phyloP scores from a whole-genome alignment of 2,797 vertebrate species.

The Rallus crepitans region DNA sequence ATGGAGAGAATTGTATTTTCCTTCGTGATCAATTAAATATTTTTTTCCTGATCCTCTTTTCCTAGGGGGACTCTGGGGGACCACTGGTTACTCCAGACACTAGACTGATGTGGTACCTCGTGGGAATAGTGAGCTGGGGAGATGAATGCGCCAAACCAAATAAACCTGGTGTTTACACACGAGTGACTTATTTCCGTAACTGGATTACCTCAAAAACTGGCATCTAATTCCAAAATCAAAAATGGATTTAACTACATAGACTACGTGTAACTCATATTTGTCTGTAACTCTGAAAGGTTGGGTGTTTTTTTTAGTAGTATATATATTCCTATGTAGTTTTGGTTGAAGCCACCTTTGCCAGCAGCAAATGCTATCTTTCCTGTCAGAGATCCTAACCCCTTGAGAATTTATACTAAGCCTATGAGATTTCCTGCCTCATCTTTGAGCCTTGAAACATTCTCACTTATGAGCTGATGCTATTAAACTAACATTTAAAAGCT shows the following conservation, averaged over 20 bases:
- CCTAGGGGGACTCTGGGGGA: conserved; percentile 82
- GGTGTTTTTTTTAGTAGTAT: conserved; percentile 1
- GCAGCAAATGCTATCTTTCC: background rate
- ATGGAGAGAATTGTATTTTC: background rate
- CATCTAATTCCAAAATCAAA: conserved; percentile 62
- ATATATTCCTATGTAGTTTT: conserved; percentile 6
- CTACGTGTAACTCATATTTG: background rate
- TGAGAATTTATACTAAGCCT: background rate
- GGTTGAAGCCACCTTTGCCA: background rate
- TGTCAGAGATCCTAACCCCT: conserved; percentile 24
- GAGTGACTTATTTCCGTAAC: conserved; percentile 78
- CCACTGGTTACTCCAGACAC: conserved; percentile 77
- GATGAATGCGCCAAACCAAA: conserved; percentile 80
- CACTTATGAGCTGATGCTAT: background rate
- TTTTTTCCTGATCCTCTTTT: background rate
- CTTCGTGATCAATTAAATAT: background rate
- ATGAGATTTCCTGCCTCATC: background rate
- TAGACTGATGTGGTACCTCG: conserved; percentile 82
- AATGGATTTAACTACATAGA: background rate
- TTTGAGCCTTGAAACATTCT: background rate
- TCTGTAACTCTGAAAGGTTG: background rate
- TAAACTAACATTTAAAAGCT: background rate
- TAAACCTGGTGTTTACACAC: conserved; percentile 82
- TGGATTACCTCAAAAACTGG: conserved; percentile 82
- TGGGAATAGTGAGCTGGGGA: conserved; percentile 84